Evolutionary conservation across 2,113 vertebrate species (phyloP).

Genomic region (Pyrgilauda ruficollis): DNA sequence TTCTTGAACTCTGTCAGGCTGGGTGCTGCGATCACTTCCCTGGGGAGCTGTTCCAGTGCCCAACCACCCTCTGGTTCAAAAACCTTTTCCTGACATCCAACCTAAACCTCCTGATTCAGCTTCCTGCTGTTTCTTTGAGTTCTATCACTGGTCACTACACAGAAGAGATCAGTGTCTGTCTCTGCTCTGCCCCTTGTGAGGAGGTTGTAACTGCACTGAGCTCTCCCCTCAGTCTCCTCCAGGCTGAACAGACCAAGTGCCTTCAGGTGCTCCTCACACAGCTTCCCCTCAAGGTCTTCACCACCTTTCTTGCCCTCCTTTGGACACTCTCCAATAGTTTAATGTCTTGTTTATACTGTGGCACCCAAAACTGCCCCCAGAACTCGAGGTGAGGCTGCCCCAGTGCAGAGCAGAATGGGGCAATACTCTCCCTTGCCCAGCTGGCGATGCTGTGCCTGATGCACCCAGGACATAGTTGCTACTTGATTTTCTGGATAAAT

Average conservation of each 20-base stretch:
- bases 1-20: neutral
- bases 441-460: neutral
- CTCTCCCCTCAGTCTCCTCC: neutral
- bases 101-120: neutral
- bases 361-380: rapidly evolving
- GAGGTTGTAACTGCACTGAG: rapidly evolving
- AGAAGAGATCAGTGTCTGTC: neutral
- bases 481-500: neutral
- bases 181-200: rapidly evolving
- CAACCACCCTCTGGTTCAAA: rapidly evolving
- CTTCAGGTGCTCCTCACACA: rapidly evolving
- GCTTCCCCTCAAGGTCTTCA: neutral
- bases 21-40: too few species aligned
- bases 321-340: neutral
- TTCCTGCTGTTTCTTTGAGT: neutral
- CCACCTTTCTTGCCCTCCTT: rapidly evolving
- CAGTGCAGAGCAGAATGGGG: rapidly evolving
- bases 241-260: neutral
- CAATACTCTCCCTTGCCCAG: too few species aligned
- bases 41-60: neutral
- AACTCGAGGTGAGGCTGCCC: rapidly evolving
- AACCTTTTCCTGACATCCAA: too few species aligned
- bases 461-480: neutral
- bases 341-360: rapidly evolving
- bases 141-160: neutral